Base-by-base conservation (phyloP, 1,140 invertebrate genomes). In the Dinothrombium tinctorium region DNA sequence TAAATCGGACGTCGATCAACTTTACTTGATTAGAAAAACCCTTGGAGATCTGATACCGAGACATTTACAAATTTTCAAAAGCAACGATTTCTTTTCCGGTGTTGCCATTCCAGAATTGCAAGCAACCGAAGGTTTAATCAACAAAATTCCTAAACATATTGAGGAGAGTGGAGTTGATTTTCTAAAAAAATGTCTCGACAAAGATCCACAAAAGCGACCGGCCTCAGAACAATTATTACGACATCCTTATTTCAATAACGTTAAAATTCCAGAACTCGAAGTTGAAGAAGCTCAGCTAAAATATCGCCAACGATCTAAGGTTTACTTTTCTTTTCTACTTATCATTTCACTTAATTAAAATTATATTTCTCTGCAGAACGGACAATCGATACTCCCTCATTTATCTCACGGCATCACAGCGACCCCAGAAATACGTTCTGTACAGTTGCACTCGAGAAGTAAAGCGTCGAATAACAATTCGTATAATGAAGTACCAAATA, bases 1-100 rank as follows among this genome's bases (percentile, higher is more conserved):
- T 33, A 84, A 94, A 61, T 94, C 89, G 9, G 92, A 99, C 55
- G 77, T 96, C 2, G 92, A 99, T 62, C 92, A 99, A 57, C 60
- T 99, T 20, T 96, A 90, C 61, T 66, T 94, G 43, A 96, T 96
- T 50, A 68, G 81, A 51, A 77, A 76, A 60, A 90, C 83, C 1
- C 50, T 72, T 37, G 69, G 69, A 66, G 50, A 96, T 53, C 64
- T 98, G 4, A 66, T 92, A 48, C 77, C 83, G 2, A 66, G 86
- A 35, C 90, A 98, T 57, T 76, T 95, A 69, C 72, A 81, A 45
- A 86, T 90, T 50, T 96, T 96, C 57, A 79, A 78, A 45, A 76
- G 74, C 47, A 96, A 98, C 53, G 78, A 89, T 50, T 96, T 94
- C 58, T 96, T 84, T 54, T 60, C 58, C 41, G 72, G 78, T 55